Percentiles rank a stretch among this genome's conserved stretches.
phyloP scores from a whole-genome alignment of 2,888 invertebrate species.

The Cacoxenus indagator region DNA sequence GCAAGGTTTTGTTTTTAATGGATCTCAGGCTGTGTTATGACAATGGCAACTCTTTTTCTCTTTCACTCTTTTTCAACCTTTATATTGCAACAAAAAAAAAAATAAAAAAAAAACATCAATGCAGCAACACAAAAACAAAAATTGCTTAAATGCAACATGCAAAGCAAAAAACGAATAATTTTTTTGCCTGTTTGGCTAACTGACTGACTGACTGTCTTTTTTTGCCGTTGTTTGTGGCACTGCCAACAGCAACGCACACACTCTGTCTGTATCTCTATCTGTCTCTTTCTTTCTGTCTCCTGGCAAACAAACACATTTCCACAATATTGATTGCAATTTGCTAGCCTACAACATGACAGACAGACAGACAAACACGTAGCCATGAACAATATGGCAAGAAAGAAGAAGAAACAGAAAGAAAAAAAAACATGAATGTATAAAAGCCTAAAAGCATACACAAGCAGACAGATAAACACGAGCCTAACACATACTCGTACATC shows the following conservation, averaged over 20 bases:
- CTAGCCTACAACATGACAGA: constrained; percentile 21
- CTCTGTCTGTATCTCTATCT: too few relatives aligned
- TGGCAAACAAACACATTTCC: constrained; percentile 39
- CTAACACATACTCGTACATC: constrained; percentile 12
- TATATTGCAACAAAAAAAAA: neutral
- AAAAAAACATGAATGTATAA: constrained; percentile 34
- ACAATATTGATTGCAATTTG: constrained; percentile 66
- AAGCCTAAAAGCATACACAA: constrained; percentile 59
- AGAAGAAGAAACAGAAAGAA: neutral
- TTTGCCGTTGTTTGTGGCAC: constrained; percentile 13
- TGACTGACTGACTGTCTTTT: constrained; percentile 31
- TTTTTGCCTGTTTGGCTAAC: neutral
- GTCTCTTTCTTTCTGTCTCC: neutral
- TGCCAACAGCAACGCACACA: constrained; percentile 29
- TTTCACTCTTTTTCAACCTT: constrained; percentile 4
- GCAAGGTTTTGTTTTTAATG: constrained; percentile 52
- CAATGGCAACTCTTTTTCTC: constrained; percentile 20
- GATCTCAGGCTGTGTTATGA: constrained; percentile 52
- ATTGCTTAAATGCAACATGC: constrained; percentile 34
- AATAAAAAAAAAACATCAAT: constrained; percentile 7
- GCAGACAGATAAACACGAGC: constrained; percentile 28
- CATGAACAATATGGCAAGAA: constrained; percentile 14
- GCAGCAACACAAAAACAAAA: constrained; percentile 30
- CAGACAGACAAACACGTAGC: constrained; percentile 9
- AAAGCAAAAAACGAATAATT: neutral